A percentile compares a stretch with the other conserved stretches of the same genome.
These are phyloP conservation scores for Raphicerus campestris DNA, from an alignment of 2,113 vertebrate species.

Conservation along the genomic window DNA sequence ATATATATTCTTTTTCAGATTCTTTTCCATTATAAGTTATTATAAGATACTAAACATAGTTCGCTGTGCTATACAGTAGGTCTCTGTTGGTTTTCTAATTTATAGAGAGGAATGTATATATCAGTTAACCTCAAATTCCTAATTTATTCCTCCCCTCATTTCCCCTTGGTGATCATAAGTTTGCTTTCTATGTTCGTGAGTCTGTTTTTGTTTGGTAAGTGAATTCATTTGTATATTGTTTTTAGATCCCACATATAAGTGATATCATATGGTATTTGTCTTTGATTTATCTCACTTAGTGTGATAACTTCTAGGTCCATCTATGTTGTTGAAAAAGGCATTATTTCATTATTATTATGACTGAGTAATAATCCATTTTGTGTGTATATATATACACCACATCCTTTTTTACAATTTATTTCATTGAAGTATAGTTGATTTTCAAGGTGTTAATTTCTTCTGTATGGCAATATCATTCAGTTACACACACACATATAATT, in stretches of 20 bases:
- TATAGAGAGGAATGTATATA: not conserved
- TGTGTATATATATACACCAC: not conserved
- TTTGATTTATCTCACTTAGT: not conserved
- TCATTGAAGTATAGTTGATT: not conserved
- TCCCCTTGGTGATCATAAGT: not conserved
- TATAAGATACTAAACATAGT: not conserved
- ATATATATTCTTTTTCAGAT: not conserved
- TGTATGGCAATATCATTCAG: not conserved
- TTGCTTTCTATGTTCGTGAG: not conserved
- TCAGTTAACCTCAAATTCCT: not conserved
- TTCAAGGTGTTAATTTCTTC: not conserved
- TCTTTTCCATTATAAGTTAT: not conserved
- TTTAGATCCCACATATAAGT: not conserved
- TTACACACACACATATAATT: not conserved
- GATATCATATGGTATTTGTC: not conserved
- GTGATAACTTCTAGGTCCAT: not conserved
- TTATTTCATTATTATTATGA: not conserved
- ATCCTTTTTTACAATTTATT: not conserved
- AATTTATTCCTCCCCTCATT: not conserved
- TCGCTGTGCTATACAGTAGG: not conserved
- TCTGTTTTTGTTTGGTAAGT: not conserved
- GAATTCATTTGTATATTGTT: not conserved
- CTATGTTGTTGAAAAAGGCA: not conserved
- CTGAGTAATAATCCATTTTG: not conserved
- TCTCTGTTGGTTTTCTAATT: not conserved